phyloP scores from a whole-genome alignment of 2,888 invertebrate genomes.

The Cryptocephalus moraei region DNA sequence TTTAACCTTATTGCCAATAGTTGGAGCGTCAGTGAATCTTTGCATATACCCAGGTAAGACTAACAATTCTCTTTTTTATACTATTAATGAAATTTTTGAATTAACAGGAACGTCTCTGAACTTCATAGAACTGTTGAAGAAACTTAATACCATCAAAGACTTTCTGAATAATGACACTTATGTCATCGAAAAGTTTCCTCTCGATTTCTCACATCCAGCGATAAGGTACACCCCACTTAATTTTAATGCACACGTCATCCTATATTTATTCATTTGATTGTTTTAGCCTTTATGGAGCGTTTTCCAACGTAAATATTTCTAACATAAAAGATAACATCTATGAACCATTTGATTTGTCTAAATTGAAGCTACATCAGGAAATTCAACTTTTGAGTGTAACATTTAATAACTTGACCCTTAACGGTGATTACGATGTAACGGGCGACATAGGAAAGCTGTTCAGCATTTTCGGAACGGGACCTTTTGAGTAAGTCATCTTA shows the following conservation, averaged over 20 bases:
- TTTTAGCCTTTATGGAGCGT: slow-evolving; percentile 8
- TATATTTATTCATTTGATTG: not conserved
- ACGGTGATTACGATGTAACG: slow-evolving; percentile 12
- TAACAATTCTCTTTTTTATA: no score
- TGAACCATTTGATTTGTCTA: slow-evolving; percentile 1
- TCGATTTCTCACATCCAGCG: slow-evolving; percentile 3
- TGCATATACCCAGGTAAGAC: no score
- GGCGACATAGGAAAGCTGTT: slow-evolving; percentile 18
- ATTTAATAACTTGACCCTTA: slow-evolving; percentile 9
- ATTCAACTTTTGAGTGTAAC: slow-evolving; percentile 10
- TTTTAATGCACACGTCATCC: no score
- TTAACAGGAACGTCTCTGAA: no score
- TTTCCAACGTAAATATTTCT: slow-evolving; percentile 10
- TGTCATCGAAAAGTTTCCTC: not conserved
- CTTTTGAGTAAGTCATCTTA: slow-evolving; percentile 10
- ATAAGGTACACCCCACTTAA: slow-evolving; percentile 1
- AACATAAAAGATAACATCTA: slow-evolving; percentile 5
- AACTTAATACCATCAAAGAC: no score
- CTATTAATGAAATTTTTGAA: no score
- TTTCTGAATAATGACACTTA: no score
- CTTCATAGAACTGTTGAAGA: no score
- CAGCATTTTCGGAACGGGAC: slow-evolving; percentile 14
- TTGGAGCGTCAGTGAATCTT: no score
- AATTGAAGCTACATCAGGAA: slow-evolving; percentile 3
- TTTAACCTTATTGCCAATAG: no score